A percentile compares a stretch with the other conserved stretches of the same genome.
phyloP scores from a whole-genome alignment of 2,113 vertebrate genomes.

The Limnothrissa miodon region DNA sequence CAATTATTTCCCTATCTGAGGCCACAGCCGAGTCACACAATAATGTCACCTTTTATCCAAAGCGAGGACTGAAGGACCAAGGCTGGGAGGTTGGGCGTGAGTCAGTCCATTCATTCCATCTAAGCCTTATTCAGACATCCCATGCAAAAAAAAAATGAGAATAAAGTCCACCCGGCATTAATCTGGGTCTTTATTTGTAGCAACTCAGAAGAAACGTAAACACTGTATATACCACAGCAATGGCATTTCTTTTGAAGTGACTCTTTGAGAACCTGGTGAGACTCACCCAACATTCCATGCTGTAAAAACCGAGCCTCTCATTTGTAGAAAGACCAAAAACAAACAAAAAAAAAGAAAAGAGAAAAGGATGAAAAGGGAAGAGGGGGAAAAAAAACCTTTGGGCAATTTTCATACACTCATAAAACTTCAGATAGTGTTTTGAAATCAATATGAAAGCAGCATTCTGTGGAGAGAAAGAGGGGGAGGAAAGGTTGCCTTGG shows the following conservation, averaged over 20 bases:
- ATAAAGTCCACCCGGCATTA: neutral
- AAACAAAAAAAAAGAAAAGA: neutral
- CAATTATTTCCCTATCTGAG: slow-evolving; percentile 68
- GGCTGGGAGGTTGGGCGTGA: slow-evolving; percentile 39
- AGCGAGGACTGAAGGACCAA: slow-evolving; percentile 32
- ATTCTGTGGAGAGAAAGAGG: neutral
- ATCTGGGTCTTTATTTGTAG: neutral
- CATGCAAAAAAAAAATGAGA: neutral
- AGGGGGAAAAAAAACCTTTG: neutral
- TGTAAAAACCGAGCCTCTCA: neutral
- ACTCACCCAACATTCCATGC: neutral
- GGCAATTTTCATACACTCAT: neutral
- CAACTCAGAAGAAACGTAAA: neutral
- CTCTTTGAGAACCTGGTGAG: neutral
- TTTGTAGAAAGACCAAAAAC: neutral
- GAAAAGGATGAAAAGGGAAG: no score
- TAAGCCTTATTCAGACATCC: neutral
- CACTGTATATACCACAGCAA: neutral
- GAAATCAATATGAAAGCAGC: neutral
- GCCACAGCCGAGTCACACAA: slow-evolving; percentile 47
- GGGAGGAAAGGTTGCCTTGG: neutral
- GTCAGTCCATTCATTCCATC: slow-evolving; percentile 42
- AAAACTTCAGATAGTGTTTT: neutral
- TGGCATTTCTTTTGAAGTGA: neutral
- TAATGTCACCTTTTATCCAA: slow-evolving; percentile 63